Evolutionary conservation across 2,888 invertebrate species (phyloP).

Genomic region (Pasiphila rectangulata): DNA sequence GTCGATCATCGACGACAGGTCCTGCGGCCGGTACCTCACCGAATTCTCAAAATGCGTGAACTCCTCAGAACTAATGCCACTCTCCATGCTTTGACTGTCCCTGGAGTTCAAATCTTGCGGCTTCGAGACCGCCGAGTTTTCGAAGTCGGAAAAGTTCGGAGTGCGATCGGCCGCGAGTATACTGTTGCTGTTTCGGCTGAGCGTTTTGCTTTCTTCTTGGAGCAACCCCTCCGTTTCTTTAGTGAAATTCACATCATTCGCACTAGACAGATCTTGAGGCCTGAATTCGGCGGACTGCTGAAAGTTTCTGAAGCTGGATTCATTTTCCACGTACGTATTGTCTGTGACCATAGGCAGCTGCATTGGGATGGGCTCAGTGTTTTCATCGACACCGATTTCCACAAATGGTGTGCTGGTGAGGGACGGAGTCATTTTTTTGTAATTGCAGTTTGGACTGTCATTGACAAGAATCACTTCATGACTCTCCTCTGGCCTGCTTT

Average conservation of each 20-base stretch:
- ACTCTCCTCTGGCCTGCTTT: constrained; percentile 39
- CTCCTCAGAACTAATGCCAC: constrained; percentile 55
- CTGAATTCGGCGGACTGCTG: constrained; percentile 58
- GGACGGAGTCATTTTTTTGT: constrained; percentile 53
- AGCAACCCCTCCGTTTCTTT: constrained; percentile 46
- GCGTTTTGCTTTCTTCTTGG: constrained; percentile 53
- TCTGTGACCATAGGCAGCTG: constrained; percentile 42
- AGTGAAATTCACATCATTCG: constrained; percentile 5
- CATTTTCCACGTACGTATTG: constrained; percentile 36
- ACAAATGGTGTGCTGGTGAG: constrained; percentile 67
- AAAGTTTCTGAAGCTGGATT: constrained; percentile 58
- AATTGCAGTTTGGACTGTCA: constrained; percentile 53
- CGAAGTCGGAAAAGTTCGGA: constrained; percentile 64
- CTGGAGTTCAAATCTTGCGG: constrained; percentile 54
- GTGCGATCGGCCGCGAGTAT: constrained; percentile 42
- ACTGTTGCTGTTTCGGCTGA: constrained; percentile 48
- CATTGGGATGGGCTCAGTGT: constrained; percentile 46
- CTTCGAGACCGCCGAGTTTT: constrained; percentile 53
- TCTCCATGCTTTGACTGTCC: constrained; percentile 54
- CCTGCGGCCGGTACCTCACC: constrained; percentile 56
- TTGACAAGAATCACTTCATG: constrained; percentile 36
- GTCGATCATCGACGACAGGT: constrained; percentile 58
- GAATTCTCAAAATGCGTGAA: constrained; percentile 61
- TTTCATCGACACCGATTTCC: constrained; percentile 34
- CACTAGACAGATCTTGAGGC: constrained; percentile 48